Evolutionary conservation across 2,888 invertebrate species (phyloP).

Genomic region (Hedya salicella): DNA sequence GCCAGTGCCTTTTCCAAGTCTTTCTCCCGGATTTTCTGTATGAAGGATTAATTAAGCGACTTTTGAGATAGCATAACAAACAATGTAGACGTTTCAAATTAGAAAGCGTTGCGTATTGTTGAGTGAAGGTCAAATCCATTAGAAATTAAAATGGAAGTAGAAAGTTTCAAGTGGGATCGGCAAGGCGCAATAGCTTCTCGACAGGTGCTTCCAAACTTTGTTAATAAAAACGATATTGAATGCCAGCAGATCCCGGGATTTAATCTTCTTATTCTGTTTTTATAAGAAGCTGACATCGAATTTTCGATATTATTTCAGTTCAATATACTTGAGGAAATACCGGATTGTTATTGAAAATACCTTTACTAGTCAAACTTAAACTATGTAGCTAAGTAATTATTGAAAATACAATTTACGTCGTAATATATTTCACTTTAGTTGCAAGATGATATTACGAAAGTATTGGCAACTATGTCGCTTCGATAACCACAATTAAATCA

Average conservation of each 20-base stretch:
- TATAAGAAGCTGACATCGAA: conserved; percentile 45
- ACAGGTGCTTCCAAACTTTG: conserved; percentile 60
- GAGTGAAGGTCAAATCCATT: conserved; percentile 45
- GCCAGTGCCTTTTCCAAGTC: conserved; percentile 8
- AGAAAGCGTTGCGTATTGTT: conserved; percentile 24
- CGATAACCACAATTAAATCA: too few species aligned
- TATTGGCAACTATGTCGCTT: too few species aligned
- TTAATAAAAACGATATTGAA: conserved; percentile 64
- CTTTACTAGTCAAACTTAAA: neutral
- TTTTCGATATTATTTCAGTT: conserved; percentile 27
- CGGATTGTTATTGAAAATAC: conserved; percentile 16
- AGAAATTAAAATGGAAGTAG: conserved; percentile 57
- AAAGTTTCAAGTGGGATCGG: conserved; percentile 53
- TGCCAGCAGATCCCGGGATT: conserved; percentile 49
- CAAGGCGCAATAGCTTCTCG: conserved; percentile 52
- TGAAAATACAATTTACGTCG: neutral
- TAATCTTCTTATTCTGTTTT: conserved; percentile 47
- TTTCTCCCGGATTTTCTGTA: conserved; percentile 7
- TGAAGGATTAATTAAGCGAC: conserved; percentile 20
- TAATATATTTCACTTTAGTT: too few species aligned
- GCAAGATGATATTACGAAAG: too few species aligned
- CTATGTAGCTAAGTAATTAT: neutral
- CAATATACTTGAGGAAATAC: neutral
- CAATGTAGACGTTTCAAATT: neutral
- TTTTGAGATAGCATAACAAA: conserved; percentile 19